Percentiles rank a stretch among this genome's conserved stretches.
phyloP scores from a whole-genome alignment of 2,888 invertebrate species.

The Strigamia crassipes region DNA sequence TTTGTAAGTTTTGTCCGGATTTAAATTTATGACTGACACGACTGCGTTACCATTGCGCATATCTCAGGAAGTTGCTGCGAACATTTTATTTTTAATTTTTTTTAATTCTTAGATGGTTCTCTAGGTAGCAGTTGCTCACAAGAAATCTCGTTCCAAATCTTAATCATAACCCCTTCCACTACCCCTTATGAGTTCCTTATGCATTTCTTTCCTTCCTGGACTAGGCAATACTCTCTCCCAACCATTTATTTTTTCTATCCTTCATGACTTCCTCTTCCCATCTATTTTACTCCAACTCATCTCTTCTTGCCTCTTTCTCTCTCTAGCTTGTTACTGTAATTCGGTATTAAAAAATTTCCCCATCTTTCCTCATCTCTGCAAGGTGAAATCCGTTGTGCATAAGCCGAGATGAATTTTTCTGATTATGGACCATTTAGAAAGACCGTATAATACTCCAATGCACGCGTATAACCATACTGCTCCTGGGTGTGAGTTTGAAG shows the following conservation, averaged over 20 bases:
- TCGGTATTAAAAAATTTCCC: conserved; percentile 25
- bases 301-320: background rate
- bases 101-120: background rate
- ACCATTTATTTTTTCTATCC: background rate
- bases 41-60: background rate
- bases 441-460: conserved; percentile 21
- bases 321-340: conserved; percentile 17
- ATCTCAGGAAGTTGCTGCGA: conserved; percentile 6
- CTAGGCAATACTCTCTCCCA: background rate
- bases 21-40: conserved; percentile 23
- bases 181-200: background rate
- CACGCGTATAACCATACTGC: background rate
- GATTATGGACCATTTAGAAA: conserved; percentile 35
- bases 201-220: conserved; percentile 18
- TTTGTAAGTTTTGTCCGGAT: conserved; percentile 25
- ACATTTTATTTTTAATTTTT: background rate
- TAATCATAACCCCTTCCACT: conserved; percentile 17
- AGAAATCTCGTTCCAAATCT: conserved; percentile 31
- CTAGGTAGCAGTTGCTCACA: conserved; percentile 36
- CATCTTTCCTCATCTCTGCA: conserved; percentile 5
- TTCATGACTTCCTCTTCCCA: background rate
- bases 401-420: conserved; percentile 40
- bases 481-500: conserved; percentile 13
- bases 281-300: background rate
- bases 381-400: conserved; percentile 32